Evolutionary conservation across 92 coral and sea anemone genomes (phyloP), one percentile per base, ranked within the genome.

Genomic region (Palythoa grandiflora): DNA sequence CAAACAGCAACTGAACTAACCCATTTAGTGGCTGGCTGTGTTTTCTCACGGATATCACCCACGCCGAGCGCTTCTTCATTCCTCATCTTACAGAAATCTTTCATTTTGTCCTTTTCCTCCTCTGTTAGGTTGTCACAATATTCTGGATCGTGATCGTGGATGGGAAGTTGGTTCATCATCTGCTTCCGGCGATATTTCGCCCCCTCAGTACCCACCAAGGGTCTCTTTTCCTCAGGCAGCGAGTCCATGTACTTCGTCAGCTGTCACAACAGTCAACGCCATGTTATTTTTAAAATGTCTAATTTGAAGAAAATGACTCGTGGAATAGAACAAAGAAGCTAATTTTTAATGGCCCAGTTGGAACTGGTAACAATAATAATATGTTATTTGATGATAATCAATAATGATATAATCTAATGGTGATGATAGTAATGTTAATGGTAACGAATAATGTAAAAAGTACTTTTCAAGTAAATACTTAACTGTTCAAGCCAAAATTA

Each of bases 161-260:
- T 96, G 2, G 99, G 99, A 9, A 97, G 91, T 89, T 97, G 99
- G 48, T 90, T 95, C 95, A 95, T 95, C 99, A 97, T 97, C 81
- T 97, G 99, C 63, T 92, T 92, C 54, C 99, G 97, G 63, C 99
- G 97, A 65, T 94, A 97, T 84, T 90, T 96, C 13, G 95, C 99
- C 19, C 98, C 99, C 19, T 95, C 98, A 77, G 93, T 91, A 16
- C 96, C 98, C 40, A 91, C 95, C 77, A 90, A 87, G 14, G 99
- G 99, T 14, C 90, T 88, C 51, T 89, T 89, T 19, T 91, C 94
- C 39, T 92, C 91, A 14, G 97, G 98, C 19, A 97, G 92, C 1
- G 99, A 88, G 19, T 96, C 98, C 98, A 97, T 95, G 91, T 97
- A 97, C 38, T 95, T 93, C 78, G 79, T 93, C 75, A 96, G 89